Conservation (phyloP, 1,140 invertebrate species). For the Drosophila lini region DNA sequence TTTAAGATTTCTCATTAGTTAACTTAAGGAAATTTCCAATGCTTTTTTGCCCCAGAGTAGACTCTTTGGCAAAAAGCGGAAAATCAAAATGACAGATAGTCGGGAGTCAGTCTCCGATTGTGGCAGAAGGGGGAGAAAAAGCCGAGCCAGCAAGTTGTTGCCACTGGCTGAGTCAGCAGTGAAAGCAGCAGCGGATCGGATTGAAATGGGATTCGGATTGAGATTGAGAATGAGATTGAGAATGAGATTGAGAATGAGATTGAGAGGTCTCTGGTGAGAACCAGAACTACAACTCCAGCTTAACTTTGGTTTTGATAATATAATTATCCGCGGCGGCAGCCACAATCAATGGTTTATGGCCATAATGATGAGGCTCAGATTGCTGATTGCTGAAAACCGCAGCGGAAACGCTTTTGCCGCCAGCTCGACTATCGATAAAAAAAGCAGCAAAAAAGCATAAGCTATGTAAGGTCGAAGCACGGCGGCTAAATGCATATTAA, state of each 20-base stretch:
- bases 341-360: constrained; percentile 41
- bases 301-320: constrained; percentile 24
- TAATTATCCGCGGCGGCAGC: constrained; percentile 31
- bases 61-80: constrained; percentile 44
- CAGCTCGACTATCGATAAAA: constrained; percentile 37
- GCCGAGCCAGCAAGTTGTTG: constrained; percentile 15
- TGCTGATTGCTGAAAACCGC: constrained; percentile 38
- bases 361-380: constrained; percentile 35
- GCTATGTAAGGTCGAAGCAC: constrained; percentile 69
- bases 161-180: constrained; percentile 46
- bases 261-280: constrained; percentile 14
- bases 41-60: constrained; percentile 42
- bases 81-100: constrained; percentile 75
- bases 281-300: not conserved
- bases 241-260: not conserved
- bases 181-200: constrained; percentile 42
- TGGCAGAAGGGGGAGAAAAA: constrained; percentile 37
- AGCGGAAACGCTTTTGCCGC: constrained; percentile 49
- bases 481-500: constrained; percentile 76
- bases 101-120: constrained; percentile 27
- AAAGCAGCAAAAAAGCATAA: constrained; percentile 16
- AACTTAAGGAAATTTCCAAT: not conserved
- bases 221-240: not conserved
- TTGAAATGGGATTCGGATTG: constrained; percentile 19
- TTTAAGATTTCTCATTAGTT: not conserved